These are phyloP conservation scores for Salvator merianae DNA, from an alignment of 2,113 vertebrate genomes.

Conservation along the genomic window DNA sequence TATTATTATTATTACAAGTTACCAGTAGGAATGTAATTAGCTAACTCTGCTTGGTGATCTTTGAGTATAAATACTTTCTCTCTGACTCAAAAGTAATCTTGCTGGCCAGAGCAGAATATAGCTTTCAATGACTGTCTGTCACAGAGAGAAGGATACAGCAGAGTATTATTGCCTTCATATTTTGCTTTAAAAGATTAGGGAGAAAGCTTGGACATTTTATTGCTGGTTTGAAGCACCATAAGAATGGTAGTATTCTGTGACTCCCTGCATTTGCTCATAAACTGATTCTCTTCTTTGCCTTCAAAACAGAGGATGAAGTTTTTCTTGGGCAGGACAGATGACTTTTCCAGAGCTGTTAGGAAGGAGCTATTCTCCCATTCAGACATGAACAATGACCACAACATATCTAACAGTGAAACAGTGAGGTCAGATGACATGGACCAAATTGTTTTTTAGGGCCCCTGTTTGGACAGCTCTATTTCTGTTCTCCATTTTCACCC, in stretches of 20 bases:
- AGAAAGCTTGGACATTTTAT: fast-evolving
- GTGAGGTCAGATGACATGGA: too few species aligned
- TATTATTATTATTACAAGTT: slow-evolving; percentile 18
- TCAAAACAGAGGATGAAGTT: neutral
- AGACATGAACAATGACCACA: too few species aligned
- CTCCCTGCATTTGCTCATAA: neutral
- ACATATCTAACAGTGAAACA: too few species aligned
- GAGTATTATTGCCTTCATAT: neutral
- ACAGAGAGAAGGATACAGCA: neutral
- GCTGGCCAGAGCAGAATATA: neutral
- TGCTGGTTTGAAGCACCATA: neutral
- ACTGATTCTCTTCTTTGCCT: neutral
- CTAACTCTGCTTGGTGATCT: slow-evolving; percentile 33
- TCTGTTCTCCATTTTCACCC: too few species aligned
- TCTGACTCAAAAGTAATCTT: neutral
- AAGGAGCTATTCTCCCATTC: too few species aligned
- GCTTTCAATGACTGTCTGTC: fast-evolving
- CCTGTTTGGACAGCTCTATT: too few species aligned
- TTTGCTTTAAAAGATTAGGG: neutral
- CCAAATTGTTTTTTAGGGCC: too few species aligned
- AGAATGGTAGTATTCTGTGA: neutral
- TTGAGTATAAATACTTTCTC: neutral
- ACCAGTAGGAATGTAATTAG: slow-evolving; percentile 11
- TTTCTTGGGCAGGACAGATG: neutral
- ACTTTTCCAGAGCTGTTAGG: neutral